phyloP scores from a whole-genome alignment of 1,140 invertebrate genomes.

The Sipha flava region DNA sequence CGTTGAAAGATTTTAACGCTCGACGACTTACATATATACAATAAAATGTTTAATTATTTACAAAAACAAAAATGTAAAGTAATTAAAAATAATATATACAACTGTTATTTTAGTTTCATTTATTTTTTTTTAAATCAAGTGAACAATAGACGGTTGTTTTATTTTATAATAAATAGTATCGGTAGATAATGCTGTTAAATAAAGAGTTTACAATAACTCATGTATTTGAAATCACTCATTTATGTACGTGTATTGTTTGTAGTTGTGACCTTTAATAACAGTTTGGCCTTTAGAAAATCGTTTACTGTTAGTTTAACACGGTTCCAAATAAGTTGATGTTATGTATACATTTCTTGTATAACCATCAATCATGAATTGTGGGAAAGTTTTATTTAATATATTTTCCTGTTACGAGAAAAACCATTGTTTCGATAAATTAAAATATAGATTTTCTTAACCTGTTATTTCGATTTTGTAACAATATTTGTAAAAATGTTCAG shows the following conservation, averaged over 20 bases:
- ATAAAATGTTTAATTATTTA: not conserved
- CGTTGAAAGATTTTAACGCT: constrained; percentile 24
- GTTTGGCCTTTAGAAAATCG: not conserved
- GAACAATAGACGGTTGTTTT: too few relatives aligned
- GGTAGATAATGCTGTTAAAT: too few relatives aligned
- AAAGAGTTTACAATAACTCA: too few relatives aligned
- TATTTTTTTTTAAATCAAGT: too few relatives aligned
- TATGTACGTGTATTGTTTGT: not conserved
- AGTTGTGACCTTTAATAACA: not conserved
- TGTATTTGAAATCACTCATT: too few relatives aligned
- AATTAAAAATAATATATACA: too few relatives aligned
- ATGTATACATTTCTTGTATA: not conserved
- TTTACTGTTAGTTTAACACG: not conserved
- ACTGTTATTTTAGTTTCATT: too few relatives aligned
- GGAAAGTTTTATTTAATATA: not conserved
- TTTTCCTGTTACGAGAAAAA: not conserved
- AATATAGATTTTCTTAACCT: not conserved
- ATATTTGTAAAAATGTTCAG: too few relatives aligned
- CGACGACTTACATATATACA: not conserved
- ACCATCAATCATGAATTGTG: not conserved
- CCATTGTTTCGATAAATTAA: not conserved
- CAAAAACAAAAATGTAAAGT: not conserved
- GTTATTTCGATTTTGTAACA: not conserved
- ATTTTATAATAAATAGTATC: too few relatives aligned
- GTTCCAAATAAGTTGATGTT: not conserved